phyloP scores from a whole-genome alignment of 2,888 invertebrate species.

The Coremacera marginata region DNA sequence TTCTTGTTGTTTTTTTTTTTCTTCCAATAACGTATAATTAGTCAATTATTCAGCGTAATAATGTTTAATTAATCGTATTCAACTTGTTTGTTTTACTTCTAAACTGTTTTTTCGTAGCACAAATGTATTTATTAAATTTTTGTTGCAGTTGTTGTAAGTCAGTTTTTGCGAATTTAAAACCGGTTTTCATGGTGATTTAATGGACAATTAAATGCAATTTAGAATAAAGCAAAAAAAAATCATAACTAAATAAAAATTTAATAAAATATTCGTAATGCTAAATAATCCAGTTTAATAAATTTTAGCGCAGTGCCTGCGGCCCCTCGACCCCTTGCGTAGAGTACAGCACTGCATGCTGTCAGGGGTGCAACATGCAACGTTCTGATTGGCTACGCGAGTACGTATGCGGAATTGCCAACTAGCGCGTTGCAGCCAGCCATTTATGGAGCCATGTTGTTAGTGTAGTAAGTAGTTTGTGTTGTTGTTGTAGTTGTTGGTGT shows the following conservation, averaged over 20 bases:
- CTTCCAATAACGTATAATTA: conserved; percentile 11
- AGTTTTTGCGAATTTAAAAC: conserved; percentile 29
- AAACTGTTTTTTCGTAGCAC: background rate
- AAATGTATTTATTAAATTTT: background rate
- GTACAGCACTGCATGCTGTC: background rate
- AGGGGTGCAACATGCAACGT: conserved; percentile 37
- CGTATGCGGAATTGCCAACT: conserved; percentile 62
- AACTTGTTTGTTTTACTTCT: conserved; percentile 6
- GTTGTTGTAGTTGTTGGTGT: background rate
- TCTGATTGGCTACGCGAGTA: conserved; percentile 47
- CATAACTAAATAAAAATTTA: background rate
- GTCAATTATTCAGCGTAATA: conserved; percentile 15
- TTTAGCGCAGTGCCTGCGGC: background rate
- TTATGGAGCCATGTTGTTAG: conserved; percentile 14
- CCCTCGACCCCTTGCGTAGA: background rate
- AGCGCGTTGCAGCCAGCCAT: conserved; percentile 31
- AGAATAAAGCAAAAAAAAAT: background rate
- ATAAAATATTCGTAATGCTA: conserved; percentile 31
- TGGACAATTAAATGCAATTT: conserved; percentile 49
- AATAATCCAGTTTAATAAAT: conserved; percentile 45
- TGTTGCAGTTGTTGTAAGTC: conserved; percentile 8
- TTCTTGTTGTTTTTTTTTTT: background rate
- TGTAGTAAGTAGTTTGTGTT: conserved; percentile 25
- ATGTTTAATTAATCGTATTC: conserved; percentile 9
- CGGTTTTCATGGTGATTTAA: conserved; percentile 25